Percentiles rank a stretch among this genome's conserved stretches.
Evolutionary conservation across 1,140 invertebrate genomes (phyloP).

Genomic region (Sitobion miscanthi): DNA sequence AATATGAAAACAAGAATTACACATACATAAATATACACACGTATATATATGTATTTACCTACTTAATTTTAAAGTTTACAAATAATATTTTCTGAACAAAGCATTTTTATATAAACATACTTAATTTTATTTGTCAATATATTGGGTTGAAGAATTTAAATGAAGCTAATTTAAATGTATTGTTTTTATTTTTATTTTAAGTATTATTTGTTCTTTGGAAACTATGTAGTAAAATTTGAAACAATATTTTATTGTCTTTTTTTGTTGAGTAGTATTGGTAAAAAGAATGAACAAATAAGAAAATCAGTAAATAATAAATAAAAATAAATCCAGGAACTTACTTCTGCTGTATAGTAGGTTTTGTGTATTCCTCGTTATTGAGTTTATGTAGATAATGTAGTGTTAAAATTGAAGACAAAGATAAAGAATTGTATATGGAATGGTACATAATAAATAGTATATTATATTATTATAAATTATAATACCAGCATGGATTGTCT

Average conservation of each 20-base stretch:
- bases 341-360: no score
- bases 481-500: no score
- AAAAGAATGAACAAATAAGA: no score
- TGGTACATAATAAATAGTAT: no score
- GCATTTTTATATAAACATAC: constrained; percentile 28
- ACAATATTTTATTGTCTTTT: neutral
- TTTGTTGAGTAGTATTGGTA: no score
- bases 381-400: no score
- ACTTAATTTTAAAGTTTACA: constrained; percentile 19
- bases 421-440: no score
- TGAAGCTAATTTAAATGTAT: neutral
- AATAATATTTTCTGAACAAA: constrained; percentile 39
- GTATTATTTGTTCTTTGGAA: constrained; percentile 13
- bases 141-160: neutral
- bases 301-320: no score
- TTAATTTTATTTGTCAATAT: constrained; percentile 24
- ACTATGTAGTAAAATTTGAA: neutral
- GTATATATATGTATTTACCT: neutral
- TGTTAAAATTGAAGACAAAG: no score
- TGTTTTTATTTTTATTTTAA: constrained; percentile 15
- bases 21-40: neutral
- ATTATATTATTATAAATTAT: no score
- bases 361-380: no score
- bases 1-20: neutral
- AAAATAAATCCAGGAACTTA: no score